phyloP scores from a whole-genome alignment of 1,140 invertebrate genomes.

The Danaus plexippus region DNA sequence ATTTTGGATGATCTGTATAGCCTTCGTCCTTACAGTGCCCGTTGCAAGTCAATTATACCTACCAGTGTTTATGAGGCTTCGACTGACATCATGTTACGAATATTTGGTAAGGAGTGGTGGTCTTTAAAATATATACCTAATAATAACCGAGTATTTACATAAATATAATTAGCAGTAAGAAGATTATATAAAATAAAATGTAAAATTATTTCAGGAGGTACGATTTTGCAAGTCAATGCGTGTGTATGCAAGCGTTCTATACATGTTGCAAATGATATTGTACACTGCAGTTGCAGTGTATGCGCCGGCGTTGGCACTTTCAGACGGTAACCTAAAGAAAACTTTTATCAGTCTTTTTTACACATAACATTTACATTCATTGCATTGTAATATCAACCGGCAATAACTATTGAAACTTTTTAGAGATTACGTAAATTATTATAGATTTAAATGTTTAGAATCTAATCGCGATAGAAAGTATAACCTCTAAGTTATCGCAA shows the following conservation, averaged over 20 bases:
- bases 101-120: conserved; percentile 72
- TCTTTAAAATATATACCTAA: conserved; percentile 6
- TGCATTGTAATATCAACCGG: too few species aligned
- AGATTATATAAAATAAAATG: background rate
- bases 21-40: conserved; percentile 84
- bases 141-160: background rate
- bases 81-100: conserved; percentile 90
- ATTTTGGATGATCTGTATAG: conserved; percentile 82
- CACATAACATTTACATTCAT: too few species aligned
- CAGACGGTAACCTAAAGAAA: conserved; percentile 75
- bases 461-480: too few species aligned
- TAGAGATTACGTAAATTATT: too few species aligned
- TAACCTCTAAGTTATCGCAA: too few species aligned
- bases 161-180: background rate
- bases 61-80: conserved; percentile 90
- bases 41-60: conserved; percentile 88
- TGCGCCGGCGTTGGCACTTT: conserved; percentile 92
- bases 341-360: background rate
- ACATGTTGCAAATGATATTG: conserved; percentile 85
- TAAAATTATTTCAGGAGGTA: conserved; percentile 59
- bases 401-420: too few species aligned
- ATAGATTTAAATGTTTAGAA: too few species aligned
- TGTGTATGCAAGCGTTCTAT: conserved; percentile 80
- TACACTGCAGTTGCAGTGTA: conserved; percentile 96
- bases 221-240: conserved; percentile 80